A percentile compares a stretch with the other conserved stretches of the same genome.
Evolutionary conservation across 35 echinoderm and acorn worm genomes (phyloP).

Genomic region (Apostichopus japonicus): DNA sequence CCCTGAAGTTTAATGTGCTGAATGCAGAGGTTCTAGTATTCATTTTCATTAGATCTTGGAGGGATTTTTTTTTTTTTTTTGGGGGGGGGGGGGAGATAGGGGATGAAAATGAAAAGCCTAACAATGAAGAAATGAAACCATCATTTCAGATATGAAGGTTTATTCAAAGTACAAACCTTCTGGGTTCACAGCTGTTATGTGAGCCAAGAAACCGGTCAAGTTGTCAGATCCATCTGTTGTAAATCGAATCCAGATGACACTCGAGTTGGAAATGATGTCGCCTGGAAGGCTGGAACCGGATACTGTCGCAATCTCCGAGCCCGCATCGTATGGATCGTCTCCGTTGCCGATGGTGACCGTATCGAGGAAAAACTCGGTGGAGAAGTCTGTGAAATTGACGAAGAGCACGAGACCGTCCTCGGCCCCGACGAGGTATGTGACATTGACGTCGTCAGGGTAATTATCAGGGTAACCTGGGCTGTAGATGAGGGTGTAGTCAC

Average conservation of each 20-base stretch:
- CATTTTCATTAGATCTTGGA: too few relatives aligned
- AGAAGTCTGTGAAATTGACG: constrained; percentile 30
- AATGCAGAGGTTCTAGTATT: too few relatives aligned
- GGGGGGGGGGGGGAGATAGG: too few relatives aligned
- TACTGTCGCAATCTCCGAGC: background rate
- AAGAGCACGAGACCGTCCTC: constrained; percentile 22
- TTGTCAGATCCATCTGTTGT: background rate
- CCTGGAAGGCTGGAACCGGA: background rate
- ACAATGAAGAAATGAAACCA: too few relatives aligned
- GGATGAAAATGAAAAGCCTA: too few relatives aligned
- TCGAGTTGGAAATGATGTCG: constrained; percentile 9
- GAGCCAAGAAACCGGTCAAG: constrained; percentile 5
- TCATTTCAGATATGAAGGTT: background rate
- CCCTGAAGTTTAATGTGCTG: too few relatives aligned
- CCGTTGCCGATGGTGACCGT: constrained; percentile 27
- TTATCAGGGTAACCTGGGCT: background rate
- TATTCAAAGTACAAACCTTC: background rate
- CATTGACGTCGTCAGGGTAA: background rate
- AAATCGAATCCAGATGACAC: background rate
- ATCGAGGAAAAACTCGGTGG: background rate
- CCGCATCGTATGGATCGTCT: background rate
- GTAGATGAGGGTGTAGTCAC: background rate
- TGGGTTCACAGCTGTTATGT: constrained; percentile 2
- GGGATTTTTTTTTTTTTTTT: too few relatives aligned
- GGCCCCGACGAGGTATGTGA: background rate